Conservation (phyloP, 1,140 invertebrate species). For the Argopecten irradians region DNA sequence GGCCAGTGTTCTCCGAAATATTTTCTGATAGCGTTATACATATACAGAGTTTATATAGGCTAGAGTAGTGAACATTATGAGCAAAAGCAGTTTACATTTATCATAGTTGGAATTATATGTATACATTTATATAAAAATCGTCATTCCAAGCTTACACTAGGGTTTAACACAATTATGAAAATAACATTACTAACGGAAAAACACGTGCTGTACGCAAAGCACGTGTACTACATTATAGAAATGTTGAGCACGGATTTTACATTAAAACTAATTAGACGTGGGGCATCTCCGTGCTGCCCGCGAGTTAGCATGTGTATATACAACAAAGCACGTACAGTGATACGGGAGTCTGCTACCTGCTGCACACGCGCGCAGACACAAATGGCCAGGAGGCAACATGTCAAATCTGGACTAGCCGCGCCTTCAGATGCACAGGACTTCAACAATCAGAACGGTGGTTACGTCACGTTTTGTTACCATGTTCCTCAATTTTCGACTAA, state of each 20-base stretch:
- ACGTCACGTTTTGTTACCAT: neutral
- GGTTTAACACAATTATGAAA: neutral
- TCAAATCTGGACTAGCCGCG: neutral
- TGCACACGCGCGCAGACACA: neutral
- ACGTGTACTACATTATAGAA: slow-evolving; percentile 10
- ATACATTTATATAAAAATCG: neutral
- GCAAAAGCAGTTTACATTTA: neutral
- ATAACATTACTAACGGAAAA: neutral
- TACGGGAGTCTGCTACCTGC: neutral
- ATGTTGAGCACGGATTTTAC: neutral
- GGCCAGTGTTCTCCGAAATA: neutral
- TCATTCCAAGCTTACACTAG: neutral
- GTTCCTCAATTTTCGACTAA: neutral
- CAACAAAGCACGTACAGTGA: neutral
- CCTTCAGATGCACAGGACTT: neutral
- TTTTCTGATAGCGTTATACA: neutral
- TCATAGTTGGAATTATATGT: neutral
- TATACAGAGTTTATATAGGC: neutral
- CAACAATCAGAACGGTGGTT: neutral
- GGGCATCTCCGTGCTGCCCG: neutral
- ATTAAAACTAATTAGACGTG: neutral
- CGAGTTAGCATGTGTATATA: neutral
- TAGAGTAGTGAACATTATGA: neutral
- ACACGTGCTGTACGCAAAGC: neutral
- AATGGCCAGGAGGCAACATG: neutral